Evolutionary conservation across 2,888 invertebrate genomes (phyloP).

Genomic region (Heliconius cydno): DNA sequence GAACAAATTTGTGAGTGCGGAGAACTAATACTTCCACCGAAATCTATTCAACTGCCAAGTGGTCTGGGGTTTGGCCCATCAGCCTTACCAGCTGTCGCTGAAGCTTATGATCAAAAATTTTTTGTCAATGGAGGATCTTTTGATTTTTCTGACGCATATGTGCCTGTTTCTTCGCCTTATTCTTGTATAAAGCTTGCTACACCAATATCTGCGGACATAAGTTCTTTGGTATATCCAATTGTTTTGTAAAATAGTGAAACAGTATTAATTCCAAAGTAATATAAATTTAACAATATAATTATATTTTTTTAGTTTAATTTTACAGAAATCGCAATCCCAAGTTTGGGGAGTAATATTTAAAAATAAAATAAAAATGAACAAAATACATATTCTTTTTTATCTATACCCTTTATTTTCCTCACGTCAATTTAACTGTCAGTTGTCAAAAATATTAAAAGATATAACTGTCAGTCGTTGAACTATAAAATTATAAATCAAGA

Average conservation of each 20-base stretch:
- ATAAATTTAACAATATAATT: too few relatives aligned
- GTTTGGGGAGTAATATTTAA: not conserved
- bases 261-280: not conserved
- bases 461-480: not conserved
- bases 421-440: not conserved
- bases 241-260: constrained; percentile 37
- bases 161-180: constrained; percentile 39
- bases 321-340: not conserved
- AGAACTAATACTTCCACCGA: constrained; percentile 44
- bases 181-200: constrained; percentile 43
- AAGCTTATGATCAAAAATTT: constrained; percentile 39
- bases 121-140: constrained; percentile 15
- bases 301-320: too few relatives aligned
- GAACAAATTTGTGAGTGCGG: constrained; percentile 4
- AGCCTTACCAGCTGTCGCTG: constrained; percentile 41
- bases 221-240: constrained; percentile 42
- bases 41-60: constrained; percentile 40
- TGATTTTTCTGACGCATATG: constrained; percentile 33
- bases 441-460: constrained; percentile 9
- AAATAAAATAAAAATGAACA: not conserved
- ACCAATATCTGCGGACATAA: constrained; percentile 39
- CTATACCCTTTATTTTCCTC: not conserved
- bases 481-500: not conserved
- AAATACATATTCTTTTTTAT: not conserved
- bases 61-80: constrained; percentile 45